Conservation (phyloP, 2,888 invertebrate species). For the Chalcis sispes region DNA sequence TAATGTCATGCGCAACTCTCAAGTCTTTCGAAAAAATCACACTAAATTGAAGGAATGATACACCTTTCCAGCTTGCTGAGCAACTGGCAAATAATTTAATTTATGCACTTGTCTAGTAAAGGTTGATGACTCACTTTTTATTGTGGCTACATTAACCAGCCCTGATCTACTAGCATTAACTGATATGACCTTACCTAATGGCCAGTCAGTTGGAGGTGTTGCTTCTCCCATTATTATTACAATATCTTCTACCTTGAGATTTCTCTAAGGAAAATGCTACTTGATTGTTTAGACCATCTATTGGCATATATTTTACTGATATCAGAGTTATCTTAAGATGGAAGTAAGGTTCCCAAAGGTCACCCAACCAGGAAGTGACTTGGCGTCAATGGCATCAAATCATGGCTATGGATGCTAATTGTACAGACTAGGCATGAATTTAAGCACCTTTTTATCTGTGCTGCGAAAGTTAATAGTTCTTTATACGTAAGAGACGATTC, state of each 20-base stretch:
- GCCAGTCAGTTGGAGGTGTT: too few species aligned
- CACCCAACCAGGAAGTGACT: neutral
- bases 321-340: neutral
- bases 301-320: neutral
- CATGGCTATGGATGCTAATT: neutral
- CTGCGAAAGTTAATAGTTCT: slow-evolving; percentile 57
- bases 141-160: too few species aligned
- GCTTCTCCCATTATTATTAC: neutral
- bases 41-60: too few species aligned
- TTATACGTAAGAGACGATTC: slow-evolving; percentile 56
- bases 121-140: too few species aligned
- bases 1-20: too few species aligned
- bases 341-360: neutral
- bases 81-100: too few species aligned
- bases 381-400: neutral
- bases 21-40: too few species aligned
- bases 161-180: too few species aligned
- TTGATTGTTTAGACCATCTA: neutral
- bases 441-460: slow-evolving; percentile 60
- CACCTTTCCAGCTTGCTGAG: too few species aligned
- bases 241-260: neutral
- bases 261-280: neutral
- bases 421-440: slow-evolving; percentile 59
- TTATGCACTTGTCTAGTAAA: too few species aligned
- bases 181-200: too few species aligned